phyloP scores from a whole-genome alignment of 1,140 invertebrate genomes.

The Marisa cornuarietis region DNA sequence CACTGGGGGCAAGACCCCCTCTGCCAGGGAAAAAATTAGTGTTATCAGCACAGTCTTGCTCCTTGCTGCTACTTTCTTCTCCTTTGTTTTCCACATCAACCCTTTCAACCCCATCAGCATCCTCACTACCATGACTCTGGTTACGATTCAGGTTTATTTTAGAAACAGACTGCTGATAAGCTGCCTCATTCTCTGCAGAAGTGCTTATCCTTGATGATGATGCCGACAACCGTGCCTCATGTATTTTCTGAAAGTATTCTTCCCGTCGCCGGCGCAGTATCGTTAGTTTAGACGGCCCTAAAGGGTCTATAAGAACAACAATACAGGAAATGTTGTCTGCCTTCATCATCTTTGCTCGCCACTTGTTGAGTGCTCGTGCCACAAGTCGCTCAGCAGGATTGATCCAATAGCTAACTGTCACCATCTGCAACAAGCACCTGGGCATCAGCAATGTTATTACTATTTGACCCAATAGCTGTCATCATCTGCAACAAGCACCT shows the following conservation, averaged over 20 bases:
- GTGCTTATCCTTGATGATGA: background rate
- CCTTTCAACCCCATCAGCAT: background rate
- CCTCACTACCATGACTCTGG: background rate
- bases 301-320: conserved; percentile 90
- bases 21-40: background rate
- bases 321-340: conserved; percentile 96
- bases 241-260: conserved; percentile 14
- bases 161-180: background rate
- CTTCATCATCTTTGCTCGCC: conserved; percentile 79
- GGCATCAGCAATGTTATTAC: too few relatives aligned
- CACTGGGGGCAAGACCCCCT: background rate
- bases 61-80: background rate
- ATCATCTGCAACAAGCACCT: conserved; percentile 45
- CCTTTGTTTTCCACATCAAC: background rate
- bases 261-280: conserved; percentile 54
- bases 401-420: conserved; percentile 57
- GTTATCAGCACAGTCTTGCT: background rate
- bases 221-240: background rate
- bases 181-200: background rate
- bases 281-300: conserved; percentile 70
- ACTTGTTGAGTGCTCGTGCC: conserved; percentile 80
- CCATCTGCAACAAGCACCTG: conserved; percentile 43
- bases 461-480: conserved; percentile 71
- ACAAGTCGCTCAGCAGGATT: conserved; percentile 93
- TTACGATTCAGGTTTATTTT: conserved; percentile 6